These are phyloP conservation scores for Cotesia congregata DNA, from an alignment of 2,888 invertebrate species.

Conservation along the genomic window DNA sequence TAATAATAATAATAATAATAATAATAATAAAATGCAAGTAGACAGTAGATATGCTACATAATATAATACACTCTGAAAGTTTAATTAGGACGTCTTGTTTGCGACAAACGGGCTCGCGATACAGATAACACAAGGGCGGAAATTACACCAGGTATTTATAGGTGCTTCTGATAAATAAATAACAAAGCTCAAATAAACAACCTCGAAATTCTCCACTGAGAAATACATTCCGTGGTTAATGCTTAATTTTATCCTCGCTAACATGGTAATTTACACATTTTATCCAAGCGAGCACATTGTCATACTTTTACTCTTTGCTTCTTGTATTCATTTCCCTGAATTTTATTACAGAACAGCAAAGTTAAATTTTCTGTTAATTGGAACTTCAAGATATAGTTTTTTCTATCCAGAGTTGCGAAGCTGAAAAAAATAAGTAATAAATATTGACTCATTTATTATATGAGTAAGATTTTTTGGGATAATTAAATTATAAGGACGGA, in stretches of 20 bases:
- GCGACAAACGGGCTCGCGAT: conserved; percentile 42
- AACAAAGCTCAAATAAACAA: background rate
- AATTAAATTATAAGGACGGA: too few relatives aligned
- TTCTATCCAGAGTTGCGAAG: background rate
- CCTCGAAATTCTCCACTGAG: background rate
- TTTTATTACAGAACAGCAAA: background rate
- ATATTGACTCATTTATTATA: too few relatives aligned
- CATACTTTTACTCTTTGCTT: background rate
- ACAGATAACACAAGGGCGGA: conserved; percentile 40
- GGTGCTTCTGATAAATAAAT: background rate
- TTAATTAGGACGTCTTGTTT: conserved; percentile 45
- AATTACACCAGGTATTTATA: conserved; percentile 45
- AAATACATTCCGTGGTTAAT: background rate
- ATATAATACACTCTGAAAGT: background rate
- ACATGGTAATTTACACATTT: background rate
- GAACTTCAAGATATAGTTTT: background rate
- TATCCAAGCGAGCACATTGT: background rate
- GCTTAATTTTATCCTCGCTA: background rate
- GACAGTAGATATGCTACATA: conserved; percentile 10
- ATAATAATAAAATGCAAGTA: conserved; percentile 22
- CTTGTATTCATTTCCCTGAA: background rate
- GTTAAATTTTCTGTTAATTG: background rate
- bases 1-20: background rate
- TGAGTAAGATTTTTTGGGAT: too few relatives aligned
- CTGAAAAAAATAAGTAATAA: background rate